phyloP scores from a whole-genome alignment of 1,140 invertebrate genomes.

The Pogonomyrmex californicus region DNA sequence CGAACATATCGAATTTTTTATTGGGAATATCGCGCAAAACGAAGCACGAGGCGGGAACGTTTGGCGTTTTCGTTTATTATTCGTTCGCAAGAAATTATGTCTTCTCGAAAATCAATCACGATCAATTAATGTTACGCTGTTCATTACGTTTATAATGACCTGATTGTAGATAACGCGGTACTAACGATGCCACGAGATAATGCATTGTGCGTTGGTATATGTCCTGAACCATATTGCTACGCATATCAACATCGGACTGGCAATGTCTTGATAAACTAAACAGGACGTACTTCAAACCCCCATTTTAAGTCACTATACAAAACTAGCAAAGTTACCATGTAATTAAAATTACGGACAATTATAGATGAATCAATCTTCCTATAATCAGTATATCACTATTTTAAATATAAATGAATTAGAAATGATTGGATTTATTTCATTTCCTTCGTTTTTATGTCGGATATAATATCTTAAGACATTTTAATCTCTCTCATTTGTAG shows the following conservation, averaged over 20 bases:
- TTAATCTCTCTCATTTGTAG: not conserved
- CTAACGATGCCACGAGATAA: conserved; percentile 57
- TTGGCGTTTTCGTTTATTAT: not conserved
- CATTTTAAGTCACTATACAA: not conserved
- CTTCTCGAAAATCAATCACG: conserved; percentile 41
- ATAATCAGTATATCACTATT: not conserved
- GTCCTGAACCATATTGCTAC: conserved; percentile 8
- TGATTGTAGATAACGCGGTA: conserved; percentile 36
- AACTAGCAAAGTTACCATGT: not conserved
- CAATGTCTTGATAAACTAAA: conserved; percentile 36
- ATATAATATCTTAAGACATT: not conserved
- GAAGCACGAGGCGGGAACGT: not conserved
- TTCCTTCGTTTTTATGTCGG: not conserved
- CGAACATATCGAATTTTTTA: not conserved
- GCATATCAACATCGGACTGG: conserved; percentile 41
- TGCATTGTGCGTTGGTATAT: conserved; percentile 13
- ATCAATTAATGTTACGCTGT: conserved; percentile 24
- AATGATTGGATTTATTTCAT: not conserved
- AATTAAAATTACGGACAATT: not conserved
- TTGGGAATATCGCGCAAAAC: not conserved
- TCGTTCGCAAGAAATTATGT: conserved; percentile 8
- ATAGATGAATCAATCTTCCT: not conserved
- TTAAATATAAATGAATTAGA: not conserved
- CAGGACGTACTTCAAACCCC: not conserved
- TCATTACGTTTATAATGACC: conserved; percentile 47